A percentile compares a stretch with the other conserved stretches of the same genome.
Evolutionary conservation across 35 echinoderm and acorn worm species (phyloP).

Genomic region (Ptychodera flava): DNA sequence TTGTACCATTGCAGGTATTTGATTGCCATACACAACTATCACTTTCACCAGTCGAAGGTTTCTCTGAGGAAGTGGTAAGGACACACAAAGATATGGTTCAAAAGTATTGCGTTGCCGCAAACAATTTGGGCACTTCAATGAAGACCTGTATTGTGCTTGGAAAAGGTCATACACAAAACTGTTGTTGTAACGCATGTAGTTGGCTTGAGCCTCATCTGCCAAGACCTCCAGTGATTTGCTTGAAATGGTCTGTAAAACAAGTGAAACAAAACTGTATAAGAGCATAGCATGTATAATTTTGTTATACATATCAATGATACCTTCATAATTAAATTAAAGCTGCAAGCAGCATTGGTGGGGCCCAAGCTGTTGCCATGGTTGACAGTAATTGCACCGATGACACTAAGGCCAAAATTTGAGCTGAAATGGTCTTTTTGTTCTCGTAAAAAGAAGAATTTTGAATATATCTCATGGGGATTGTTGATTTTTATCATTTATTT

Average conservation of each 20-base stretch:
- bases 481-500: no score
- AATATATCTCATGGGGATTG: no score
- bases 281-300: neutral
- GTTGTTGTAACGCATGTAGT: constrained; percentile 92
- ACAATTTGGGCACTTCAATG: constrained; percentile 82
- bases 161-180: constrained; percentile 98
- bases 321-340: neutral
- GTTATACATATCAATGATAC: neutral
- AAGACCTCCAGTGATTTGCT: constrained; percentile 77
- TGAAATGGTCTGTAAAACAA: constrained; percentile 63
- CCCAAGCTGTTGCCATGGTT: no score
- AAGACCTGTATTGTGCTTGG: constrained; percentile 92
- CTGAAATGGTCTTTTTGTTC: neutral
- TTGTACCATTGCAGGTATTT: constrained; percentile 62
- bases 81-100: constrained; percentile 95
- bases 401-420: neutral
- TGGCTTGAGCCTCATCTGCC: constrained; percentile 86
- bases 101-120: constrained; percentile 90
- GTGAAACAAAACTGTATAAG: constrained; percentile 12
- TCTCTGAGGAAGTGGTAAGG: constrained; percentile 82
- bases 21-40: constrained; percentile 75
- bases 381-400: no score
- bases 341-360: no score
- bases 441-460: neutral
- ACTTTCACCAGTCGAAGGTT: constrained; percentile 72